phyloP scores from a whole-genome alignment of 2,888 invertebrate species.

The Orgyia antiqua region DNA sequence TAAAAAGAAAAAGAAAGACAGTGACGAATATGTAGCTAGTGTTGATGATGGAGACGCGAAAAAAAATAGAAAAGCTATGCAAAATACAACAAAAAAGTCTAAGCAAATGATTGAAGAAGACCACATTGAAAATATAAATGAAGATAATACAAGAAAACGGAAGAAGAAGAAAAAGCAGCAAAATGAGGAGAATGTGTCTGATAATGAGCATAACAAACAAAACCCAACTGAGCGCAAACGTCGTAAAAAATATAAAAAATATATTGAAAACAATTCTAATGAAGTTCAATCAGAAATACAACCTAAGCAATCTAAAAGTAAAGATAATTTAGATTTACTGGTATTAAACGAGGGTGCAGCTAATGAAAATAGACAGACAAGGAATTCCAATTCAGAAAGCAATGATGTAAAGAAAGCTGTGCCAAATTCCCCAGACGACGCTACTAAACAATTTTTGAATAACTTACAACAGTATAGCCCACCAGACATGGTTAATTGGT shows the following conservation, averaged over 20 bases:
- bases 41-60: no score
- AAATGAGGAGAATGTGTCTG: slow-evolving; percentile 5
- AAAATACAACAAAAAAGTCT: background rate
- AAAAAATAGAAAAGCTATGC: background rate
- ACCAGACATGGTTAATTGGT: slow-evolving; percentile 16
- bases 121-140: background rate
- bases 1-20: slow-evolving; percentile 9
- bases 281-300: slow-evolving; percentile 7
- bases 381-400: slow-evolving; percentile 15
- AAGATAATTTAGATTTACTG: slow-evolving; percentile 12
- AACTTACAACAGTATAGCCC: slow-evolving; percentile 13
- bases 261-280: slow-evolving; percentile 5
- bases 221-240: background rate
- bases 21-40: background rate
- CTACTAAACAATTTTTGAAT: slow-evolving; percentile 10
- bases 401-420: slow-evolving; percentile 11
- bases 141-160: slow-evolving; percentile 5
- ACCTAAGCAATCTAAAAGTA: slow-evolving; percentile 10
- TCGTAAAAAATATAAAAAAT: slow-evolving; percentile 8
- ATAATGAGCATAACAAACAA: no score
- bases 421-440: slow-evolving; percentile 16
- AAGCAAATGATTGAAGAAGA: background rate
- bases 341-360: slow-evolving; percentile 10
- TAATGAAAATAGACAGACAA: slow-evolving; percentile 17
- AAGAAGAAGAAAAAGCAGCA: slow-evolving; percentile 8